phyloP scores from a whole-genome alignment of 2,797 vertebrate species.

The Tapirus indicus region DNA sequence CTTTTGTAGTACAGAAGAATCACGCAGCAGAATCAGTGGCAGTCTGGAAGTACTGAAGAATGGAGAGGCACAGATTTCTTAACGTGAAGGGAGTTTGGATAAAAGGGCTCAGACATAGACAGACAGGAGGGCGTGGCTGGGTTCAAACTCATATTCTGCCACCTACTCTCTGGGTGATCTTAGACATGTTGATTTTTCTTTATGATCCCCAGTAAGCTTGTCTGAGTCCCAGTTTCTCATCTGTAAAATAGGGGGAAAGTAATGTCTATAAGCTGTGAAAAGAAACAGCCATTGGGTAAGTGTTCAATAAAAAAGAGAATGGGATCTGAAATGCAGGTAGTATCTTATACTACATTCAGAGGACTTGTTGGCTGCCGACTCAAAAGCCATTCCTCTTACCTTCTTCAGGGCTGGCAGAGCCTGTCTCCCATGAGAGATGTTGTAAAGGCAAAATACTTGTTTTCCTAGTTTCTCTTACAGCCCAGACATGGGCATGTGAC shows the following conservation, averaged over 20 bases:
- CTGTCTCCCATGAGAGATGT: neutral
- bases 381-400: neutral
- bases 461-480: neutral
- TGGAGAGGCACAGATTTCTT: neutral
- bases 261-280: neutral
- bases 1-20: slow-evolving; percentile 41
- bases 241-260: neutral
- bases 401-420: neutral
- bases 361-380: neutral
- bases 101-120: neutral
- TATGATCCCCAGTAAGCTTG: neutral
- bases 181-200: neutral
- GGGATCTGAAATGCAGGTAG: neutral
- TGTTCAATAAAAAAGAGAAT: neutral
- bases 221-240: neutral
- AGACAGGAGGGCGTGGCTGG: neutral
- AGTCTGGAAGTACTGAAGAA: neutral
- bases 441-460: neutral
- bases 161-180: neutral
- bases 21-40: neutral
- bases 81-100: neutral
- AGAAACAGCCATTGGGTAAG: neutral
- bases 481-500: accelerated
- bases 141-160: neutral
- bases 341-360: neutral